Conservation (phyloP, 2,797 vertebrate species). For the Diceros bicornis region DNA sequence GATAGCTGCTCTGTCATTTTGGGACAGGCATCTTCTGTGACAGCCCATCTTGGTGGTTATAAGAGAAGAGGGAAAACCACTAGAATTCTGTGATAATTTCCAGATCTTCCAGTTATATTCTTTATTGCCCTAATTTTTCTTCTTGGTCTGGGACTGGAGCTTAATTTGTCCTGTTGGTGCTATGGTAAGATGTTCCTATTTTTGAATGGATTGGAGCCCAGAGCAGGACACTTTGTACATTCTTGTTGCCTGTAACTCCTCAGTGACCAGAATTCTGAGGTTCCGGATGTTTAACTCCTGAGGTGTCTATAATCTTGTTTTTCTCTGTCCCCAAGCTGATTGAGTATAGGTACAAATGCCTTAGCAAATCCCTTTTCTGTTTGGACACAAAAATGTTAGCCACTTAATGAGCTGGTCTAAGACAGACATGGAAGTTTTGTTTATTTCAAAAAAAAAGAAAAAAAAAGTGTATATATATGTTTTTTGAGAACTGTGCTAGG, state of each 20-base stretch:
- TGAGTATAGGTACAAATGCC: not conserved
- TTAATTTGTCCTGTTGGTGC: not conserved
- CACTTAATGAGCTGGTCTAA: not conserved
- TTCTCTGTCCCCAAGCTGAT: not conserved
- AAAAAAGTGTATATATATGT: no score
- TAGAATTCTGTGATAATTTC: not conserved
- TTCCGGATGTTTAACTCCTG: not conserved
- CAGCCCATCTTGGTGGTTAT: not conserved
- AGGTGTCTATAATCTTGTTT: not conserved
- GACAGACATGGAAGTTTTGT: conserved; percentile 14
- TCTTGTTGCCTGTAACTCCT: not conserved
- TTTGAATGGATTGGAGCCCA: not conserved
- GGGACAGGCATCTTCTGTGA: not conserved
- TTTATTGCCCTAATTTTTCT: not conserved
- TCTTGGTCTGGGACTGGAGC: not conserved
- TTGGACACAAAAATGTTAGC: not conserved
- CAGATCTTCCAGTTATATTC: not conserved
- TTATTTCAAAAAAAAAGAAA: not conserved
- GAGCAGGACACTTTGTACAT: not conserved
- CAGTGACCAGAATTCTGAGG: not conserved
- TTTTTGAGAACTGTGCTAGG: not conserved
- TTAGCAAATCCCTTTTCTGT: not conserved
- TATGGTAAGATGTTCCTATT: not conserved
- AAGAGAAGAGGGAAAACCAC: not conserved
- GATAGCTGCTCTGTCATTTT: not conserved